These are phyloP conservation scores for Cervus canadensis DNA, from an alignment of 2,113 vertebrate species.

Conservation along the genomic window DNA sequence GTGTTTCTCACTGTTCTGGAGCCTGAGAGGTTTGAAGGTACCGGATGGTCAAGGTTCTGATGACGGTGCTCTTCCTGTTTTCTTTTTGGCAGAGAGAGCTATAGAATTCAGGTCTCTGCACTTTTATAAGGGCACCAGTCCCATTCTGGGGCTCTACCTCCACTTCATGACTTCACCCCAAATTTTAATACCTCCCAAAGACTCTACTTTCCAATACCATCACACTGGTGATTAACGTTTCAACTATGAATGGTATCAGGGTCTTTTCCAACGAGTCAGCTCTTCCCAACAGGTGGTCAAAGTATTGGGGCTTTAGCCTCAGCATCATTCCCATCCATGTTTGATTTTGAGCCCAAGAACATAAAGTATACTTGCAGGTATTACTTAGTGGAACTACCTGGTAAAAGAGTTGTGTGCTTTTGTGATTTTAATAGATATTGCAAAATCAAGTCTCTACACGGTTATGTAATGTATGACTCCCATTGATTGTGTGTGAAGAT, in stretches of 20 bases:
- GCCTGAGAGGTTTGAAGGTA: background rate
- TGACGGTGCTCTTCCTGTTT: background rate
- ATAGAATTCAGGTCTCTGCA: background rate
- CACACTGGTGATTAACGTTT: background rate
- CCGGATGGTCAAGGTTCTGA: background rate
- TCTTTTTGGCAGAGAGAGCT: background rate
- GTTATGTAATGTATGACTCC: background rate
- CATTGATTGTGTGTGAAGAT: background rate
- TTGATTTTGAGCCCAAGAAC: background rate
- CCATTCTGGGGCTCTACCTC: background rate
- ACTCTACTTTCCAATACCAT: background rate
- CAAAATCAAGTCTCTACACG: background rate
- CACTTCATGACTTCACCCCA: background rate
- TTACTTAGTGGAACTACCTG: background rate
- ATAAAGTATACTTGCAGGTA: background rate
- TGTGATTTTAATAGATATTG: background rate
- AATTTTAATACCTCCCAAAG: background rate
- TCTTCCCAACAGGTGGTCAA: background rate
- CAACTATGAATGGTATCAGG: background rate
- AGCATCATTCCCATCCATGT: background rate
- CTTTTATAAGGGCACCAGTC: background rate
- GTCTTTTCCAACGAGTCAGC: background rate
- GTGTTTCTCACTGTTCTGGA: background rate
- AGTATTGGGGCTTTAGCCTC: background rate
- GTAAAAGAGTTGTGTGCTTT: background rate